Conservation (phyloP, 2,113 vertebrate species). For the Rhynchopsitta pachyrhyncha region DNA sequence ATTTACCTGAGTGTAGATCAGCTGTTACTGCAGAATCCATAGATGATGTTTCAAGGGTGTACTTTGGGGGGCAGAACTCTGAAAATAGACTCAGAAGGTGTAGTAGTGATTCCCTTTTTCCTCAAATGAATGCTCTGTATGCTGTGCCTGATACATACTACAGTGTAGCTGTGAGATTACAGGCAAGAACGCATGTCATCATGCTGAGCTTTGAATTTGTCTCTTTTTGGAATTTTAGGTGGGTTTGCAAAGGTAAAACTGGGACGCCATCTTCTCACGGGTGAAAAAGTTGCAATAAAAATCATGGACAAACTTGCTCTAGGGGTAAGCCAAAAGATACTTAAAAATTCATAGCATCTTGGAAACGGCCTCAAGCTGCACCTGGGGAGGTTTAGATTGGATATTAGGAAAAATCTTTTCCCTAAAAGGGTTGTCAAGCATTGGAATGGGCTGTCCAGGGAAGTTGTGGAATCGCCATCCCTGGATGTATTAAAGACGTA, state of each 20-base stretch:
- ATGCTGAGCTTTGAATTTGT: background rate
- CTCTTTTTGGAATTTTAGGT: constrained; percentile 70
- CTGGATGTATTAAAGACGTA: background rate
- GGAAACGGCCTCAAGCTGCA: background rate
- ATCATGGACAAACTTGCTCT: constrained; percentile 93
- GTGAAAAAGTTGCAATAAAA: constrained; percentile 94
- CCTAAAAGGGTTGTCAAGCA: background rate
- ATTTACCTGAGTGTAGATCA: too few relatives aligned
- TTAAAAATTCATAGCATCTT: background rate
- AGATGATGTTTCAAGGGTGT: background rate
- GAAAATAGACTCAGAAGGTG: background rate
- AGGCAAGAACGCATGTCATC: background rate
- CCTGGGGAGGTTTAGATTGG: background rate
- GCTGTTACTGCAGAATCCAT: fast-evolving
- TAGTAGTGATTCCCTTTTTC: background rate
- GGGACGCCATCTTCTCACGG: constrained; percentile 85
- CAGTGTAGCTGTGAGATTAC: fast-evolving
- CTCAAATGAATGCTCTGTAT: fast-evolving
- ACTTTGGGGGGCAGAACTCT: background rate
- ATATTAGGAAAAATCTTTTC: background rate
- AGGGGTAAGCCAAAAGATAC: constrained; percentile 78
- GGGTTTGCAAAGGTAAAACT: constrained; percentile 97
- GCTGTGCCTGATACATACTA: fast-evolving
- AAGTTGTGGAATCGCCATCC: background rate
- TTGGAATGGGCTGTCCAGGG: background rate